Conservation (phyloP, 2,113 vertebrate genomes). For the Brachyhypopomus occidentalis region DNA sequence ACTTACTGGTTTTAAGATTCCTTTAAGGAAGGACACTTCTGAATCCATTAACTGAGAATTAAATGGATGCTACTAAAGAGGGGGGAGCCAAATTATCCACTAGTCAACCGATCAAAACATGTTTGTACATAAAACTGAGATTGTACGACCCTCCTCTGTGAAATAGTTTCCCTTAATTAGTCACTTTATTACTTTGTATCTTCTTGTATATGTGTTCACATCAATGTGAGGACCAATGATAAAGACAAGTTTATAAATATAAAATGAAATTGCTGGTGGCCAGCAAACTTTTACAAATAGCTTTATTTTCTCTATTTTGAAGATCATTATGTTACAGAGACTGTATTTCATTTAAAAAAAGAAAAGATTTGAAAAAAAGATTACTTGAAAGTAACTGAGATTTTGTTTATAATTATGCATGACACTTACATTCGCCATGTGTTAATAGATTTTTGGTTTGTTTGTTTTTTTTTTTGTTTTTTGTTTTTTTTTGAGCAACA, state of each 20-base stretch:
- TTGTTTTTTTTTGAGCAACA: conserved; percentile 55
- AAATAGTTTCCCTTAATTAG: conserved; percentile 77
- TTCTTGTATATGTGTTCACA: conserved; percentile 81
- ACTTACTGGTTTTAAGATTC: conserved; percentile 98
- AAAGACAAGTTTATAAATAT: conserved; percentile 79
- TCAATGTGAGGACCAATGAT: conserved; percentile 79
- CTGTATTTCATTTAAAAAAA: conserved; percentile 76
- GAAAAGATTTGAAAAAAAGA: conserved; percentile 62
- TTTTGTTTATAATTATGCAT: conserved; percentile 71
- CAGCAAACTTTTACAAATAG: conserved; percentile 74
- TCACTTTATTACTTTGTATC: conserved; percentile 81
- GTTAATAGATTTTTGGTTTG: conserved; percentile 48
- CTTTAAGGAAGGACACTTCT: conserved; percentile 89
- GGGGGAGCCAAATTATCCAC: conserved; percentile 64
- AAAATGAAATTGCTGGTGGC: conserved; percentile 74
- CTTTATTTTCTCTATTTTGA: conserved; percentile 75
- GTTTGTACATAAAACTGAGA: conserved; percentile 82
- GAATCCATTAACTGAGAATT: conserved; percentile 81
- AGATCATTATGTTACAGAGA: conserved; percentile 76
- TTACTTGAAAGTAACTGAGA: conserved; percentile 84
- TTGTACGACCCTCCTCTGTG: conserved; percentile 86
- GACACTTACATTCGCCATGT: conserved; percentile 74
- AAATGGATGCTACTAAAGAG: conserved; percentile 69
- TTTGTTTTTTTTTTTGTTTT: conserved; percentile 31
- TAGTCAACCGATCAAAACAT: conserved; percentile 73